Conservation (phyloP, 2,797 vertebrate genomes). For the Anniella stebbinsi region DNA sequence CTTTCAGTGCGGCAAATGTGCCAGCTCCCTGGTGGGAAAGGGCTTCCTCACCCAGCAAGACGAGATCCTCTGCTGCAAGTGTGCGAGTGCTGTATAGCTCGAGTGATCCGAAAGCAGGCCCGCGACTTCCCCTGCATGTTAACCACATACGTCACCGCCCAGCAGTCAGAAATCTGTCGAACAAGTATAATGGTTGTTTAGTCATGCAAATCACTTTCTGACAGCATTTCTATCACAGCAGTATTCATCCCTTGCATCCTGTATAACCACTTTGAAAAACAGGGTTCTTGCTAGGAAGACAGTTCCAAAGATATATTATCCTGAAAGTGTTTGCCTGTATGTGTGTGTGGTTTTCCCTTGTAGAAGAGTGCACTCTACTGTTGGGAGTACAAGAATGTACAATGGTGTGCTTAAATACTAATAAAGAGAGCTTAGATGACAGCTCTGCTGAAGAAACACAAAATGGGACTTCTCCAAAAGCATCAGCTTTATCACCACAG, state of each 20-base stretch:
- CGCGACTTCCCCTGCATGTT: not conserved
- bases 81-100: conserved; percentile 84
- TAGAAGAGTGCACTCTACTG: conserved; percentile 78
- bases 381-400: conserved; percentile 60
- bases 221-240: not conserved
- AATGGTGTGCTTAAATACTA: not conserved
- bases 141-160: not conserved
- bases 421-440: conserved; percentile 13
- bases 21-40: conserved; percentile 87
- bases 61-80: conserved; percentile 90
- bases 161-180: conserved; percentile 15
- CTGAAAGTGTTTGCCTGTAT: not conserved
- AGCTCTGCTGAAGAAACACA: not conserved
- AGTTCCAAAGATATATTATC: conserved; percentile 41
- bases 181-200: conserved; percentile 18
- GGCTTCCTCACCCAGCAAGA: conserved; percentile 90
- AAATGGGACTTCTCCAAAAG: not conserved
- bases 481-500: not conserved
- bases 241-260: not conserved
- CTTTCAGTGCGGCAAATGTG: conserved; percentile 90
- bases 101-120: not conserved
- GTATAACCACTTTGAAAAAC: not conserved
- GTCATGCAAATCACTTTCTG: conserved; percentile 31
- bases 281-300: conserved; percentile 13
- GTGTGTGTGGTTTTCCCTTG: conserved; percentile 57